Evolutionary conservation across 53 echinoderm and acorn worm species (phyloP).

Genomic region (Zoroaster sp.): DNA sequence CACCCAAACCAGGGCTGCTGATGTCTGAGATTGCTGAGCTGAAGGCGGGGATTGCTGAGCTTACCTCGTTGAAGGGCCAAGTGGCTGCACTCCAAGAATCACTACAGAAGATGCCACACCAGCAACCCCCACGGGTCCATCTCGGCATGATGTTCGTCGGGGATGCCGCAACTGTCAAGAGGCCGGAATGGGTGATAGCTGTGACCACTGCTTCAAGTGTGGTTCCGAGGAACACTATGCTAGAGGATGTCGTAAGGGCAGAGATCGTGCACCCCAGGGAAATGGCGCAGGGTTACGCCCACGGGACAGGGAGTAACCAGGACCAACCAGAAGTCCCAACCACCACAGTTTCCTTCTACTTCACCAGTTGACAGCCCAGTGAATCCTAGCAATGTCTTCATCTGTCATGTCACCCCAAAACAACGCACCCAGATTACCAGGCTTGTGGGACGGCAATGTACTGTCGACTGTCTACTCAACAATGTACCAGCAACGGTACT

Average conservation of each 20-base stretch:
- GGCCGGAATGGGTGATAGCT: not conserved
- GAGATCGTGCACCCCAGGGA: not conserved
- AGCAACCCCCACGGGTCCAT: not conserved
- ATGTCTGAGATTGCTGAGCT: not conserved
- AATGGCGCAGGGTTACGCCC: slow-evolving; percentile 12
- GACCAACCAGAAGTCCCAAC: not conserved
- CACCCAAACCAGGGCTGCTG: too few relatives aligned
- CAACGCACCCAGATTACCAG: not conserved
- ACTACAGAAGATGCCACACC: not conserved
- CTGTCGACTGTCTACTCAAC: not conserved
- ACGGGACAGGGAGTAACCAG: slow-evolving; percentile 40
- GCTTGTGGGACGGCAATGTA: too few relatives aligned
- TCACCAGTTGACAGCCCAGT: not conserved
- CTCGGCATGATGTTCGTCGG: not conserved
- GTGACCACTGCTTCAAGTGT: slow-evolving; percentile 21
- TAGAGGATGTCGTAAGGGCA: not conserved
- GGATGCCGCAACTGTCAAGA: not conserved
- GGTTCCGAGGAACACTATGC: not conserved
- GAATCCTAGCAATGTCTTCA: not conserved
- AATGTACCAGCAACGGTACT: not conserved
- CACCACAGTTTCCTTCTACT: too few relatives aligned
- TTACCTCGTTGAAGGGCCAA: not conserved
- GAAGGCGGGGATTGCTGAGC: not conserved
- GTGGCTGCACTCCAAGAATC: not conserved
- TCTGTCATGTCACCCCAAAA: not conserved